These are phyloP conservation scores for Cathartes aura DNA, from an alignment of 2,113 vertebrate genomes.

Conservation along the genomic window DNA sequence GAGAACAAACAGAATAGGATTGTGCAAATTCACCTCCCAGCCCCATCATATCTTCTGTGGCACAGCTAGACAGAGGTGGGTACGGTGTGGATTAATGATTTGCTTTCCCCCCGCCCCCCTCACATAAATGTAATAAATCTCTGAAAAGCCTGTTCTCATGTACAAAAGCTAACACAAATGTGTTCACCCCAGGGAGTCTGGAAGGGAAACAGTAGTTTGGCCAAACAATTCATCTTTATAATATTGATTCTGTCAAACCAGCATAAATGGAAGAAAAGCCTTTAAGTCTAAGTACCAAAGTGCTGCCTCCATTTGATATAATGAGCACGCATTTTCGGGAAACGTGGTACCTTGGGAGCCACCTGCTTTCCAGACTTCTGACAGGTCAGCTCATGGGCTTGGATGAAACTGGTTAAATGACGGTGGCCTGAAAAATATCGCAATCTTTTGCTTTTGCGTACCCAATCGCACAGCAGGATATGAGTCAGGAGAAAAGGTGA, in stretches of 20 bases:
- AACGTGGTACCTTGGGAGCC: not conserved
- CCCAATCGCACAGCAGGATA: not conserved
- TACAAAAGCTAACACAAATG: not conserved
- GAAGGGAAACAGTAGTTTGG: not conserved
- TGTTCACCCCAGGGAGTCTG: not conserved
- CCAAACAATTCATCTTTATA: not conserved
- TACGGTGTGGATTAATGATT: not conserved
- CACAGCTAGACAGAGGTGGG: not conserved
- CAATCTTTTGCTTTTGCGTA: not conserved
- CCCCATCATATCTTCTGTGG: not conserved
- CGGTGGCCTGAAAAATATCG: rapidly evolving
- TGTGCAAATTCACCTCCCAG: not conserved
- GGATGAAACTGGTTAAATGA: not conserved
- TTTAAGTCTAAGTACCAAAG: not conserved
- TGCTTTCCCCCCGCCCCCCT: rapidly evolving
- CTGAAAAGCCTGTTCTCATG: not conserved
- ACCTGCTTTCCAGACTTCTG: not conserved
- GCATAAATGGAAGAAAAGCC: not conserved
- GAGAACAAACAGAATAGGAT: not conserved
- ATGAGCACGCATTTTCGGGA: not conserved
- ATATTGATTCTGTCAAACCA: not conserved
- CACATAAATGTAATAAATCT: not conserved
- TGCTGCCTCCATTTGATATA: not conserved
- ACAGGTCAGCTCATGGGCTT: not conserved
- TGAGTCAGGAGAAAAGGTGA: slow-evolving; percentile 3